Percentiles rank a stretch among this genome's conserved stretches.
phyloP scores from a whole-genome alignment of 2,888 invertebrate genomes.

The Terebella lapidaria region DNA sequence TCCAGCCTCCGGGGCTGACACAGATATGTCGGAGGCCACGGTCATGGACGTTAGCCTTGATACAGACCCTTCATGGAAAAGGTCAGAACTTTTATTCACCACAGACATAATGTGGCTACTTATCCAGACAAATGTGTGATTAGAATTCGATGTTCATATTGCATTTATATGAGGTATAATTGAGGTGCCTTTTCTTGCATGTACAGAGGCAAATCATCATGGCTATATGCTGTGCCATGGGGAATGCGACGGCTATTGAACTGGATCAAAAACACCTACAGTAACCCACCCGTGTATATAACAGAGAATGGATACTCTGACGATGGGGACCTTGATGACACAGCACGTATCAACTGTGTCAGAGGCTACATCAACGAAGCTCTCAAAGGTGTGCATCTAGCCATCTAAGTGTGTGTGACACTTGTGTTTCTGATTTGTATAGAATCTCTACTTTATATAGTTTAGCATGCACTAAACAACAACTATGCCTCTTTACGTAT shows the following conservation, averaged over 20 bases:
- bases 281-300: conserved; percentile 20
- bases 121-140: too few relatives aligned
- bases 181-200: neutral
- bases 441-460: too few relatives aligned
- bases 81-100: too few relatives aligned
- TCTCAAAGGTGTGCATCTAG: conserved; percentile 51
- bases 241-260: conserved; percentile 21
- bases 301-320: conserved; percentile 33
- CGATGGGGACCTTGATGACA: conserved; percentile 34
- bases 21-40: conserved; percentile 2
- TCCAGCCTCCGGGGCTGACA: neutral
- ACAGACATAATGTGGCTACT: too few relatives aligned
- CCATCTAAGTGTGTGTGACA: neutral
- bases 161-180: too few relatives aligned
- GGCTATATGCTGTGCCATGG: conserved; percentile 24
- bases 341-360: conserved; percentile 36
- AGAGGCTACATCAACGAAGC: conserved; percentile 43
- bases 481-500: too few relatives aligned
- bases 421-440: neutral
- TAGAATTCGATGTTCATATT: too few relatives aligned
- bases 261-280: conserved; percentile 22
- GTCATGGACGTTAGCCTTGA: conserved; percentile 6
- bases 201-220: conserved; percentile 14
- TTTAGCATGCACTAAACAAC: too few relatives aligned
- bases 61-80: conserved; percentile 13